A percentile compares a stretch with the other conserved stretches of the same genome.
Evolutionary conservation across 2,113 vertebrate genomes (phyloP).

Genomic region (Lophius piscatorius): DNA sequence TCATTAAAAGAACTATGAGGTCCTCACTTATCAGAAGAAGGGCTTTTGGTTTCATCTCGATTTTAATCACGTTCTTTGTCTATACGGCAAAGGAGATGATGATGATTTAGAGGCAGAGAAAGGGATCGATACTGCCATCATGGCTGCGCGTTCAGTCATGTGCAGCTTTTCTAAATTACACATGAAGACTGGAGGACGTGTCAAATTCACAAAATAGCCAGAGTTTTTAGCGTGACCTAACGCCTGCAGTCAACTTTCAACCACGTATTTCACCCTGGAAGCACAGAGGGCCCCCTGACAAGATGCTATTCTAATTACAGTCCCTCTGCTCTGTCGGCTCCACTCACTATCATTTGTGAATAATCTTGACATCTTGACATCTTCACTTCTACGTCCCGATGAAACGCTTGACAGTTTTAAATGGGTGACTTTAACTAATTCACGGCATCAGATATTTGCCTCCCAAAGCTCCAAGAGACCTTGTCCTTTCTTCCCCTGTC

Average conservation of each 20-base stretch:
- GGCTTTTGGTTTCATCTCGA: not conserved
- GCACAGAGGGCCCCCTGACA: constrained; percentile 24
- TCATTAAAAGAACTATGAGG: not conserved
- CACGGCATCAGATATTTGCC: constrained; percentile 17
- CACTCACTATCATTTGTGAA: constrained; percentile 34
- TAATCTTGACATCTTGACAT: too few species aligned
- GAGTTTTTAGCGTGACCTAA: not conserved
- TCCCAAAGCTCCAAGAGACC: not conserved
- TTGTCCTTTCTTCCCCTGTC: not conserved
- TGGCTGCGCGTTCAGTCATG: not conserved
- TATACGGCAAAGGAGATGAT: not conserved
- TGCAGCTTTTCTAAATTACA: too few species aligned
- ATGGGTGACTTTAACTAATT: constrained; percentile 39
- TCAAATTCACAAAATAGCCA: too few species aligned
- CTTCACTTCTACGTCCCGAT: constrained; percentile 29
- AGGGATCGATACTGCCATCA: too few species aligned
- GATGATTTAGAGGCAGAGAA: not conserved
- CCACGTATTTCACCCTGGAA: constrained; percentile 3
- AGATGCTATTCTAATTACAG: constrained; percentile 34
- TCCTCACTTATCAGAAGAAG: not conserved
- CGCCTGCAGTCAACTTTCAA: constrained; percentile 18
- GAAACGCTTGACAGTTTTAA: constrained; percentile 30
- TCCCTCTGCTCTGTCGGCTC: constrained; percentile 11
- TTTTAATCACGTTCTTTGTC: not conserved
- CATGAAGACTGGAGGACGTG: too few species aligned